Conservation (phyloP, 2,797 vertebrate species). For the Zenarchopterus dispar region DNA sequence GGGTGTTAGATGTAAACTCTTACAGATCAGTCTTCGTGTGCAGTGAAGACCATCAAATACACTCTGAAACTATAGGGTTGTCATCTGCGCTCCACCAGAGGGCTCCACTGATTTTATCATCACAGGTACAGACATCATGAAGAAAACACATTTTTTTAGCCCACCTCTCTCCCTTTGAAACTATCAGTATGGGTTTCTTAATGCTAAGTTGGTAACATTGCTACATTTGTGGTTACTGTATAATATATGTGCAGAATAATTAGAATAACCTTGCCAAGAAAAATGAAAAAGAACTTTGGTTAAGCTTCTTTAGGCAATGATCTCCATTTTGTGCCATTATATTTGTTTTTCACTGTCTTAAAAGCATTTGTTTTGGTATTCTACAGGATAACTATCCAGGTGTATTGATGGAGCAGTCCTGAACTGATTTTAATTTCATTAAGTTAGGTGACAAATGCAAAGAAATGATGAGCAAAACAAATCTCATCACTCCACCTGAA, state of each 20-base stretch:
- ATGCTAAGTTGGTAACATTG: neutral
- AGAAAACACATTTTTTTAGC: slow-evolving; percentile 2
- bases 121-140: slow-evolving; percentile 9
- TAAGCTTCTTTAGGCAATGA: neutral
- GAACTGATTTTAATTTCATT: too few relatives aligned
- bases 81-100: slow-evolving; percentile 52
- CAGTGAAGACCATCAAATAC: slow-evolving; percentile 13
- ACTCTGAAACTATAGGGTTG: neutral
- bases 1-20: neutral
- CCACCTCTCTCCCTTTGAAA: neutral
- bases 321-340: slow-evolving; percentile 42
- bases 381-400: slow-evolving; percentile 36
- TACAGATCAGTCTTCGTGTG: slow-evolving; percentile 16
- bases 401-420: slow-evolving; percentile 4
- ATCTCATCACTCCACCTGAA: too few relatives aligned
- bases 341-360: slow-evolving; percentile 52
- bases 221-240: neutral
- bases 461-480: too few relatives aligned
- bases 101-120: slow-evolving; percentile 39
- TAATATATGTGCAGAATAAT: neutral
- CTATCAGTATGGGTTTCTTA: neutral
- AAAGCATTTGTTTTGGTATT: slow-evolving; percentile 39
- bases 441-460: too few relatives aligned
- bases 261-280: neutral
- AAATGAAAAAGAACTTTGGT: neutral